phyloP scores from a whole-genome alignment of 2,888 invertebrate genomes.

The Ormyrus rosae region DNA sequence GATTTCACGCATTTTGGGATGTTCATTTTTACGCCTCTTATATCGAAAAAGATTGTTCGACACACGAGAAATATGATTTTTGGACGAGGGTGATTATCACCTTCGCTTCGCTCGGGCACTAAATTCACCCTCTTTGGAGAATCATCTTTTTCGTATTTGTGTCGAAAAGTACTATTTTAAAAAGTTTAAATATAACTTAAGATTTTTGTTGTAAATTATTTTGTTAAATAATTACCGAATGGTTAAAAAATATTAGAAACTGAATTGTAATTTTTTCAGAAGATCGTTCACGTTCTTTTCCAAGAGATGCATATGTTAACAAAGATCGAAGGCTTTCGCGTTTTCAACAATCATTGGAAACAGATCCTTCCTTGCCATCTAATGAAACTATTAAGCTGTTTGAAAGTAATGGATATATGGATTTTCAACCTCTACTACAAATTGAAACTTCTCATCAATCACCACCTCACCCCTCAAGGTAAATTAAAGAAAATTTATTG shows the following conservation, averaged over 20 bases:
- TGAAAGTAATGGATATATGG: neutral
- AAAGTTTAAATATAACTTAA: neutral
- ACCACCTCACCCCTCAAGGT: neutral
- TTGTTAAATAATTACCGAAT: too few relatives aligned
- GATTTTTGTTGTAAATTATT: neutral
- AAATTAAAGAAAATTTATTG: neutral
- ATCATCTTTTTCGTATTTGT: too few relatives aligned
- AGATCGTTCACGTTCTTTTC: neutral
- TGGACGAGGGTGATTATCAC: too few relatives aligned
- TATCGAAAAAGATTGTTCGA: too few relatives aligned
- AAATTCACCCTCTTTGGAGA: too few relatives aligned
- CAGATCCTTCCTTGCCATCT: neutral
- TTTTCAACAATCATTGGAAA: neutral
- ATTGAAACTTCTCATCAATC: neutral
- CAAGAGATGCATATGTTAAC: neutral
- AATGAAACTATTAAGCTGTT: neutral
- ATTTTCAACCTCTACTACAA: constrained; percentile 4
- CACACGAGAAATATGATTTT: too few relatives aligned
- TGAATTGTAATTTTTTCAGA: neutral
- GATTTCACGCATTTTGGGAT: too few relatives aligned
- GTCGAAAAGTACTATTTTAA: neutral
- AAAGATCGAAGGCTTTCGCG: neutral
- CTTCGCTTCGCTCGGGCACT: too few relatives aligned
- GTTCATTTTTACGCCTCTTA: too few relatives aligned
- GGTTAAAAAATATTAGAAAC: too few relatives aligned